Conservation (phyloP, 1,140 invertebrate species). For the Brachionus paranguensis region DNA sequence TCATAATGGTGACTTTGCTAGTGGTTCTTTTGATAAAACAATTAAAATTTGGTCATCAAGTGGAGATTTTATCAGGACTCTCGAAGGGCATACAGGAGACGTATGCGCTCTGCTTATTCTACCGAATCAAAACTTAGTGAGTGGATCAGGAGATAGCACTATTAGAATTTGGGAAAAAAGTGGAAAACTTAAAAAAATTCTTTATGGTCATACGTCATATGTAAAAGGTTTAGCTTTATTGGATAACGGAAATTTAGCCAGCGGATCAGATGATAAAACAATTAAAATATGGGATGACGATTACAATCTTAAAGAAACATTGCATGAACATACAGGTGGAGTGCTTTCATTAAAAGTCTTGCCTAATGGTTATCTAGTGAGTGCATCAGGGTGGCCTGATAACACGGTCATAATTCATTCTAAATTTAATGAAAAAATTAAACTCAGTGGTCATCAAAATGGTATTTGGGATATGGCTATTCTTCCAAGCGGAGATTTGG, state of each 20-base stretch:
- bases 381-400: background rate
- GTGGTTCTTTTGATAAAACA: constrained; percentile 90
- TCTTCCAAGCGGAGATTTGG: background rate
- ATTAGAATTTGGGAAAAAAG: constrained; percentile 42
- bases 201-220: constrained; percentile 48
- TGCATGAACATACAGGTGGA: too few relatives aligned
- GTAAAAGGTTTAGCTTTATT: constrained; percentile 58
- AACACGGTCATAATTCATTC: background rate
- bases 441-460: background rate
- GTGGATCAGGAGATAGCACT: background rate
- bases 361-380: background rate
- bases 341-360: too few relatives aligned
- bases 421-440: background rate
- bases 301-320: too few relatives aligned
- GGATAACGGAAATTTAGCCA: constrained; percentile 48
- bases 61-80: background rate
- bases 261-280: too few relatives aligned
- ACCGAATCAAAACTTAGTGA: background rate
- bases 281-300: constrained; percentile 40
- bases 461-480: background rate
- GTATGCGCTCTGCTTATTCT: background rate
- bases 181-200: constrained; percentile 60
- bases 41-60: constrained; percentile 85
- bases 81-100: background rate
- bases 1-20: constrained; percentile 89